Evolutionary conservation across 1,140 invertebrate genomes (phyloP).

Genomic region (Microplitis mediator): DNA sequence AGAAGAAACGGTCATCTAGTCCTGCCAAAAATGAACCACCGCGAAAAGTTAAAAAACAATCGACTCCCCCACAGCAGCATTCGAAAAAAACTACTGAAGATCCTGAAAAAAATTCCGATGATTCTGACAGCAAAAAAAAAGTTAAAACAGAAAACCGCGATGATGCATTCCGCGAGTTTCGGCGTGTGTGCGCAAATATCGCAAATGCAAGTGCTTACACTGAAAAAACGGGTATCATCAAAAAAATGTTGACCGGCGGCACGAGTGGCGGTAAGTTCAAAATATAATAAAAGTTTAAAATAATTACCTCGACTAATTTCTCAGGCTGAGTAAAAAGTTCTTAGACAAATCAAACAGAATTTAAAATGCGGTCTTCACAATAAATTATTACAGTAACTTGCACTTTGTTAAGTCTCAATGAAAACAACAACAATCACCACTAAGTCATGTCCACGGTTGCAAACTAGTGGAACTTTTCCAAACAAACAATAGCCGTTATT

Average conservation of each 20-base stretch:
- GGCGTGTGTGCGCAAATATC: conserved; percentile 77
- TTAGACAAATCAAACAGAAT: too few relatives aligned
- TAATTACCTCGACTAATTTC: too few relatives aligned
- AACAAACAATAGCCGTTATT: too few relatives aligned
- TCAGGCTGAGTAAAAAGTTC: too few relatives aligned
- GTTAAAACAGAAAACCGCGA: conserved; percentile 59
- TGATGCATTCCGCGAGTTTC: conserved; percentile 79
- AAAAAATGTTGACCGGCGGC: conserved; percentile 73
- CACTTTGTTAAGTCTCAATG: neutral
- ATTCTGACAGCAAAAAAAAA: neutral
- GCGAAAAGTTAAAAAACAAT: neutral
- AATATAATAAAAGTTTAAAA: neutral
- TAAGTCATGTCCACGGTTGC: neutral
- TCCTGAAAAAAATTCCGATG: conserved; percentile 12
- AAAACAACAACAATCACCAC: neutral
- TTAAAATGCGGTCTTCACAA: neutral
- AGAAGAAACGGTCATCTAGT: conserved; percentile 22
- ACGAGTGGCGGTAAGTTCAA: conserved; percentile 62
- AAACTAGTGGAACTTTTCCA: too few relatives aligned
- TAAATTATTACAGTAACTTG: neutral
- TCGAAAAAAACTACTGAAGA: neutral
- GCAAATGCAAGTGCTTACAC: conserved; percentile 79
- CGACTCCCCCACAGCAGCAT: neutral
- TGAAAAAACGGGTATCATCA: conserved; percentile 79
- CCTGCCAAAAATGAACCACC: neutral